Evolutionary conservation across 2,113 vertebrate genomes (phyloP).

Genomic region (Alexandromys fortis): DNA sequence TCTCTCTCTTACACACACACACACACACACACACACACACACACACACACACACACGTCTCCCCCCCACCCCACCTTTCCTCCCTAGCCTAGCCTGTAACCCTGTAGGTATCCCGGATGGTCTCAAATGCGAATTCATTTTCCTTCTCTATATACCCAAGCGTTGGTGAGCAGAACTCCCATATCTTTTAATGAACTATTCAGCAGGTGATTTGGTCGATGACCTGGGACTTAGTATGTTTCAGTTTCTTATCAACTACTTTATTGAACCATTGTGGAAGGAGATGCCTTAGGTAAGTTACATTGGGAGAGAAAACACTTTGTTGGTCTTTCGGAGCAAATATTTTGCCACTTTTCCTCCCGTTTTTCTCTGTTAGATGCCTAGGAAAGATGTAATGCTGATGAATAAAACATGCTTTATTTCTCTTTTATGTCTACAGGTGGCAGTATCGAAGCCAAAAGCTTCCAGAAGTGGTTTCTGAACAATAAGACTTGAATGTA

Average conservation of each 20-base stretch:
- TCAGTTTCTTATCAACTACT: conserved; percentile 33
- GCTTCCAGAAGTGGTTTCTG: conserved; percentile 82
- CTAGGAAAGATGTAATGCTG: conserved; percentile 40
- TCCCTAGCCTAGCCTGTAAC: no score
- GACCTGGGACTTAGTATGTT: conserved; percentile 26
- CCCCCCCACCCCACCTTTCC: neutral
- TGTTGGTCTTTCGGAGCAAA: conserved; percentile 37
- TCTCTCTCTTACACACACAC: no score
- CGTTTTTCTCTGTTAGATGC: conserved; percentile 17
- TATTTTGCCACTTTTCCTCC: conserved; percentile 34
- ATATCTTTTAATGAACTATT: conserved; percentile 10
- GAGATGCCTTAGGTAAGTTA: neutral
- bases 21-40: no score
- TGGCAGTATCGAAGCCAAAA: conserved; percentile 88
- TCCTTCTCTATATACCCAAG: neutral
- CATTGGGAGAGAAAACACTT: neutral
- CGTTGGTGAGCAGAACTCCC: neutral
- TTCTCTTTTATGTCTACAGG: conserved; percentile 87
- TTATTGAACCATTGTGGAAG: neutral
- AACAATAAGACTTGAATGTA: conserved; percentile 79
- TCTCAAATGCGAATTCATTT: neutral
- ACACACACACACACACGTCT: no score
- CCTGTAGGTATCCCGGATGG: neutral
- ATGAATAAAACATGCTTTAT: conserved; percentile 78
- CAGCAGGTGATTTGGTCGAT: conserved; percentile 15